Evolutionary conservation across 2,888 invertebrate species (phyloP).

Genomic region (Drosophila mimetica): DNA sequence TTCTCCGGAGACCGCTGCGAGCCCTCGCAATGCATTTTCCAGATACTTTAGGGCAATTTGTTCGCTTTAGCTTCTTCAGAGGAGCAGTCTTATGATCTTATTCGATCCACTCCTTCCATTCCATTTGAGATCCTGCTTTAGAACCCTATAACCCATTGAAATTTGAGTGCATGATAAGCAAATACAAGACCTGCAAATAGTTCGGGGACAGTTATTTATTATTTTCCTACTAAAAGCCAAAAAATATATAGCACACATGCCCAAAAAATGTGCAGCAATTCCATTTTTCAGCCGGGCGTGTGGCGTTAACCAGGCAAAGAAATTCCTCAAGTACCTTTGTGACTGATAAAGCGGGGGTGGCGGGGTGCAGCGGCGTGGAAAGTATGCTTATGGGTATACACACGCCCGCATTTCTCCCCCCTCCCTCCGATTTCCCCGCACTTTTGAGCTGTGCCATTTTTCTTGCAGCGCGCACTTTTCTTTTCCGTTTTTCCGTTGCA

Average conservation of each 20-base stretch:
- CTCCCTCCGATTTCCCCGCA: slow-evolving; percentile 1
- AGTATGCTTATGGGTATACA: slow-evolving; percentile 17
- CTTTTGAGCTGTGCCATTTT: slow-evolving; percentile 39
- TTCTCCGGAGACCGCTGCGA: slow-evolving; percentile 56
- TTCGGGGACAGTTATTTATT: slow-evolving; percentile 35
- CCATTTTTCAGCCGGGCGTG: slow-evolving; percentile 40
- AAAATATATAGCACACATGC: slow-evolving; percentile 24
- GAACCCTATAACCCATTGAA: too few species aligned
- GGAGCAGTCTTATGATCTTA: neutral
- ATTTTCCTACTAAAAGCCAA: neutral
- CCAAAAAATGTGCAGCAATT: slow-evolving; percentile 37
- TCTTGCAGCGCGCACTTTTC: slow-evolving; percentile 38
- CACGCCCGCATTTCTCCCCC: neutral
- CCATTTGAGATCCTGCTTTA: too few species aligned
- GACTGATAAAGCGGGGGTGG: slow-evolving; percentile 45
- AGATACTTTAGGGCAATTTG: slow-evolving; percentile 67
- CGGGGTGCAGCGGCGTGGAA: slow-evolving; percentile 19
- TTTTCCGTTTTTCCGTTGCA: slow-evolving; percentile 48
- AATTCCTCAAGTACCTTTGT: slow-evolving; percentile 63
- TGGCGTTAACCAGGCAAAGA: slow-evolving; percentile 55
- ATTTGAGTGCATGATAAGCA: slow-evolving; percentile 5
- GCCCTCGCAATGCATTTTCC: slow-evolving; percentile 52
- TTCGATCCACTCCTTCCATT: neutral
- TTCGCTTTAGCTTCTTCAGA: slow-evolving; percentile 36
- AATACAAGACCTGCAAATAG: slow-evolving; percentile 21